phyloP scores from a whole-genome alignment of 2,797 vertebrate genomes.

The Jordanella pulchra region DNA sequence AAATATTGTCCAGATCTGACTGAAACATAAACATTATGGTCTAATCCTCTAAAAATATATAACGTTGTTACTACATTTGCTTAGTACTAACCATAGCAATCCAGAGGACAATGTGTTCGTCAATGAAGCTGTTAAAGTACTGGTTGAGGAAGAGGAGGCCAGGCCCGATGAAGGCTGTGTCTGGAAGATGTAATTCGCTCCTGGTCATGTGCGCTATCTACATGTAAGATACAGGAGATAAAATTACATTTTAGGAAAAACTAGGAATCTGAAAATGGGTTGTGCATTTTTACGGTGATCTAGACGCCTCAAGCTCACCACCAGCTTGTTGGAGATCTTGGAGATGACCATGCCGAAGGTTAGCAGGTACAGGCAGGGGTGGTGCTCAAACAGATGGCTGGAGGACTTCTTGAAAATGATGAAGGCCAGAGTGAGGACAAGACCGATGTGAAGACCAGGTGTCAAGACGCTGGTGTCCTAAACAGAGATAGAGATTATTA shows the following conservation, averaged over 20 bases:
- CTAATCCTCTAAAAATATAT: neutral
- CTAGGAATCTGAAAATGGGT: neutral
- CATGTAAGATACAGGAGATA: neutral
- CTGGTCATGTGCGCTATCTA: slow-evolving; percentile 98
- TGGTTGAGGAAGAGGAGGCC: slow-evolving; percentile 96
- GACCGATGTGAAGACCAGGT: slow-evolving; percentile 91
- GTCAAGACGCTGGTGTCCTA: slow-evolving; percentile 97
- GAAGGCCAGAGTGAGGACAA: slow-evolving; percentile 89
- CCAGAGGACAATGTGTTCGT: slow-evolving; percentile 94
- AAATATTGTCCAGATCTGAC: no score
- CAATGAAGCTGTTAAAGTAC: slow-evolving; percentile 94
- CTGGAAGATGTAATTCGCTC: slow-evolving; percentile 92
- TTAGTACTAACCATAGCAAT: slow-evolving; percentile 87
- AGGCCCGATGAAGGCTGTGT: slow-evolving; percentile 93
- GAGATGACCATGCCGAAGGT: slow-evolving; percentile 92
- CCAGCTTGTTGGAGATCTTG: slow-evolving; percentile 96
- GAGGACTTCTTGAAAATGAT: slow-evolving; percentile 97
- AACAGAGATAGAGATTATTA: slow-evolving; percentile 4
- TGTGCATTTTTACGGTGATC: neutral
- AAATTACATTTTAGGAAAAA: neutral
- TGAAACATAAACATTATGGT: no score
- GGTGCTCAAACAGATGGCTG: slow-evolving; percentile 89
- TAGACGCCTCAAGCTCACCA: slow-evolving; percentile 81
- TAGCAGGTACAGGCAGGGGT: slow-evolving; percentile 92
- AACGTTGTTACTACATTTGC: neutral